Conservation (phyloP, 2,888 invertebrate genomes). For the Adelphocoris suturalis region DNA sequence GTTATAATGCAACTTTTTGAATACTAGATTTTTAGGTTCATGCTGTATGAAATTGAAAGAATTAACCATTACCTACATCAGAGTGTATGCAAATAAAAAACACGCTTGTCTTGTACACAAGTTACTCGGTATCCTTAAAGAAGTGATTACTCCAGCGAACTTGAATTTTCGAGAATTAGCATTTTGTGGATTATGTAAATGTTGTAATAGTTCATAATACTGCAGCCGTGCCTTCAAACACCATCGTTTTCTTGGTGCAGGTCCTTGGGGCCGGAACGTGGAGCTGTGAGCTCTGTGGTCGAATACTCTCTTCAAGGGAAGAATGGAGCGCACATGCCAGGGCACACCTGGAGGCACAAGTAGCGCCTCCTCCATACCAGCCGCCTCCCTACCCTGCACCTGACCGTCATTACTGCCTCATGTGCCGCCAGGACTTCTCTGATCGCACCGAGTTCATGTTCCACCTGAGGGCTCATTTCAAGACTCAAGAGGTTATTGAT, state of each 20-base stretch:
- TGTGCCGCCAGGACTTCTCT: conserved; percentile 84
- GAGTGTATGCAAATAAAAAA: no score
- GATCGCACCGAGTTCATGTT: conserved; percentile 86
- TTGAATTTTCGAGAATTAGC: no score
- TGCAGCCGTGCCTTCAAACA: neutral
- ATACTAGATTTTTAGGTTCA: no score
- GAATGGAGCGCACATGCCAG: conserved; percentile 89
- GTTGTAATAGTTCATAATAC: no score
- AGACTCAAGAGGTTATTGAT: conserved; percentile 76
- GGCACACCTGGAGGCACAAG: conserved; percentile 83
- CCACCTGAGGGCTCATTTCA: conserved; percentile 85
- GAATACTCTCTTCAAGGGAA: conserved; percentile 86
- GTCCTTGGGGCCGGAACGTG: conserved; percentile 78
- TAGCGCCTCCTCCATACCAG: conserved; percentile 79
- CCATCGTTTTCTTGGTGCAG: conserved; percentile 25
- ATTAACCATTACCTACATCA: no score
- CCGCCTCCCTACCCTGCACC: conserved; percentile 79
- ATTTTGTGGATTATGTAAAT: no score
- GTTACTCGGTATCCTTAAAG: no score
- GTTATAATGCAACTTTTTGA: no score
- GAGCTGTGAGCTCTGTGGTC: conserved; percentile 88
- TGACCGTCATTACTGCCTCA: conserved; percentile 81
- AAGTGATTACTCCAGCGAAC: no score
- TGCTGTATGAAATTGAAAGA: no score
- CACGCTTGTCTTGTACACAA: no score